Evolutionary conservation across 2,888 invertebrate genomes (phyloP), one percentile per base, ranked within the genome.

Genomic region (Macroteleia sp.): DNA sequence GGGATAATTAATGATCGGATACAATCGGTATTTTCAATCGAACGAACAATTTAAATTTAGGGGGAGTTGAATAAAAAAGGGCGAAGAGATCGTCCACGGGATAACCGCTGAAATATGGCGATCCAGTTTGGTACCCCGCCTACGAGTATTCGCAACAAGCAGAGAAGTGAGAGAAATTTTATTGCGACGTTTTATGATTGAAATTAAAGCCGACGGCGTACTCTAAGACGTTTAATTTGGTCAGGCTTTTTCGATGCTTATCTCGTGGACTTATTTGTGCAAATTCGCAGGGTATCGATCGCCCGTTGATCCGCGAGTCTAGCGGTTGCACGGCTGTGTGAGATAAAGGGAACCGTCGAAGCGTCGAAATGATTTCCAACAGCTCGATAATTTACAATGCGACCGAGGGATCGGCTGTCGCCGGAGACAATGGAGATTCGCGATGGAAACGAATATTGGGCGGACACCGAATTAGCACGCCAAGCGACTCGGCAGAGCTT

Each of bases 301-400:
- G 77, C 19, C 14, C 41, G 71, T 61, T 67, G 56, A 61, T 74
- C 46, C 73, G 52, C 54, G 46, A 52, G 57, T 39, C 59, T 52
- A 50, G 69, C 44, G 50, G 73, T 71, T 75, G 59, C 79, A 75
- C 64, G 79, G 42, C n/a, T n/a, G n/a, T n/a, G n/a, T n/a, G n/a
- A n/a, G 79, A 77, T 81, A 79, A 79, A 81, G 79, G 75, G 78
- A 73, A 44, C 54, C 67, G 78, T 36, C 67, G 83, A 79, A 82
- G 80, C 82, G 80, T 66, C 83, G 81, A 81, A 85, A 85, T 85
- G 82, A 86, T 85, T 85, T 84, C 80, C 83, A 82, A 82, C 71
- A 78, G 81, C 80, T 76, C 80, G 83, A 81, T 83, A 85, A 84
- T 82, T 83, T 84, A 83, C 83, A 82, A 84, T 84, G 79, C 76